phyloP scores from a whole-genome alignment of 2,797 vertebrate genomes.

The Rhinoraja longicauda region DNA sequence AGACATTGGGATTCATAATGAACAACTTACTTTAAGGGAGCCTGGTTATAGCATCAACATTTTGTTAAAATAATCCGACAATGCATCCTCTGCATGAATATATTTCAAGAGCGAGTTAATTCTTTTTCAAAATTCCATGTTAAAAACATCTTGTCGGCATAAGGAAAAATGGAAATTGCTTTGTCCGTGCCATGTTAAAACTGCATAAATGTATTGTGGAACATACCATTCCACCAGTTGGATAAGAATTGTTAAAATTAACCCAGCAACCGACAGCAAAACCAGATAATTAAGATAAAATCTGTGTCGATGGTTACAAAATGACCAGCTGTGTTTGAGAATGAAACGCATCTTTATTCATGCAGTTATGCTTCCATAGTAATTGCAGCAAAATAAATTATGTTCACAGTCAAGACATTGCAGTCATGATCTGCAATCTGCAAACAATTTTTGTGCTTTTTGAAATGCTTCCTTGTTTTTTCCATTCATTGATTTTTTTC shows the following conservation, averaged over 20 bases:
- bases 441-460: slow-evolving; percentile 8
- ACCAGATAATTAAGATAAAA: background rate
- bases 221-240: background rate
- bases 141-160: background rate
- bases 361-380: background rate
- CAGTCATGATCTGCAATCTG: background rate
- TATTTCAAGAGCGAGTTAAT: background rate
- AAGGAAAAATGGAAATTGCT: background rate
- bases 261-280: slow-evolving; percentile 1
- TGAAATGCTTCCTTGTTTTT: background rate
- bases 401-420: background rate
- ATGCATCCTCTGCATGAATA: background rate
- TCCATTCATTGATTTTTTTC: background rate
- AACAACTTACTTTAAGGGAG: background rate
- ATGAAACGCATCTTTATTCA: background rate
- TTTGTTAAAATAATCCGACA: background rate
- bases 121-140: background rate
- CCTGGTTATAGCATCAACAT: background rate
- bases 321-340: background rate
- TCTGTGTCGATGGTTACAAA: background rate
- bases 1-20: background rate
- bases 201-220: background rate
- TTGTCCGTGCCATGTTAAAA: background rate
- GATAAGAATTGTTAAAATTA: background rate
- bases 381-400: background rate